Base-by-base conservation (phyloP, 2,113 vertebrate genomes). In the Anhinga anhinga region DNA sequence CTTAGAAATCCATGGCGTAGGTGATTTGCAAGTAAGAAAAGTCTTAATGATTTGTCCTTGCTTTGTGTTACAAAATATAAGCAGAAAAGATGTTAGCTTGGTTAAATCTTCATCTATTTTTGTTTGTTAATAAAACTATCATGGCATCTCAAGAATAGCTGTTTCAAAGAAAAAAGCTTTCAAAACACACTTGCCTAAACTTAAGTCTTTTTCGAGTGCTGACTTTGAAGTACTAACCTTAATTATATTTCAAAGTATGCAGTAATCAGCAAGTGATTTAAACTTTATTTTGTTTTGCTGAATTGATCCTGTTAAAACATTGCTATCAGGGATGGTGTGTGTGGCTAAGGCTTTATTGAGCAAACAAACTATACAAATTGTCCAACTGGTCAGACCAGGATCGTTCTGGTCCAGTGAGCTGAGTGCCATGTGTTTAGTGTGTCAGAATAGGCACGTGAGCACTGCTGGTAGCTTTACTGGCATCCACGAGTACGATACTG, bases 241-340 rank as follows among this genome's bases (percentile, higher is more conserved):
- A 90, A 81, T 78, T 86, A 34, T 67, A 3, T 9, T 62, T 92
- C 50, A 13, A 59, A 88, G 79, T 14, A 17, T 25, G 77, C 65
- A 36, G 73, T 67, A 79, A 91, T 95, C 65, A 74, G 66, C 81
- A 47, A 65, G 66, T 10, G 65, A 87, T 78, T 89, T 55, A 61
- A 84, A 78, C 55, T 47, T 69, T 66, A 50, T 73, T 92, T 91
- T 84, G 94, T 89, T 94, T 82, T 87, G 86, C 83, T 44, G 77
- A 67, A 76, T 76, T 76, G 91, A 63, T 78, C n/a, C 73, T 74
- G 77, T 86, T 89, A 34, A 91, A 95, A 62, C 59, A 2, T 23
- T 71, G 72, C 55, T 71, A 5, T 83, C 27, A 1, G 82, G 87
- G 40, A 8, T 70, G 79, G 66, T 70, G 81, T n/a, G 76, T 90